Conservation (phyloP, 2,888 invertebrate species). For the Cyaniris semiargus region DNA sequence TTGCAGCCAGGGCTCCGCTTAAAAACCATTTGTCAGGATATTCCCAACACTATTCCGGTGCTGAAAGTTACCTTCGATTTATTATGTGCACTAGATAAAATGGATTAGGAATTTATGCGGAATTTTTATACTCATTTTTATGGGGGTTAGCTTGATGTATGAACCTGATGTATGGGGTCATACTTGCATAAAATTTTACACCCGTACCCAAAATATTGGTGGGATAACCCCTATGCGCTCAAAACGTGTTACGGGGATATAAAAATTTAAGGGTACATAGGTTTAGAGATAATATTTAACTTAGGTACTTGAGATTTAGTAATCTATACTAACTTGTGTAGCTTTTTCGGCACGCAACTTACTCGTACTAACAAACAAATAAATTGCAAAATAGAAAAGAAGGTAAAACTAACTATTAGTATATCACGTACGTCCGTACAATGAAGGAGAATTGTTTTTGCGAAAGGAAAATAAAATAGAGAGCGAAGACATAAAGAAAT, state of each 20-base stretch:
- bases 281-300: neutral
- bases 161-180: conserved; percentile 1
- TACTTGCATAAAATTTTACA: conserved; percentile 1
- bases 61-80: conserved; percentile 50
- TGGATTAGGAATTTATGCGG: neutral
- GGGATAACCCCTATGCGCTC: neutral
- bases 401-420: conserved; percentile 25
- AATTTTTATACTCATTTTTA: conserved; percentile 7
- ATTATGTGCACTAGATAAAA: conserved; percentile 37
- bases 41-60: conserved; percentile 55
- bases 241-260: neutral
- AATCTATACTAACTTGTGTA: neutral
- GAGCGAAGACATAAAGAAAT: conserved; percentile 49
- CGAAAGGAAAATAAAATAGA: conserved; percentile 24
- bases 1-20: conserved; percentile 65
- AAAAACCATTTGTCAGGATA: conserved; percentile 70
- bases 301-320: no score
- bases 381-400: neutral
- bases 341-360: neutral
- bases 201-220: neutral
- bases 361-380: neutral
- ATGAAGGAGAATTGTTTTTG: conserved; percentile 31
- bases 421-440: conserved; percentile 26
- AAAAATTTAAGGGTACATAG: neutral
- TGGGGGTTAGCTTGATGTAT: conserved; percentile 16